Base-by-base conservation (phyloP, 2,797 vertebrate genomes). In the Astyanax mexicanus region DNA sequence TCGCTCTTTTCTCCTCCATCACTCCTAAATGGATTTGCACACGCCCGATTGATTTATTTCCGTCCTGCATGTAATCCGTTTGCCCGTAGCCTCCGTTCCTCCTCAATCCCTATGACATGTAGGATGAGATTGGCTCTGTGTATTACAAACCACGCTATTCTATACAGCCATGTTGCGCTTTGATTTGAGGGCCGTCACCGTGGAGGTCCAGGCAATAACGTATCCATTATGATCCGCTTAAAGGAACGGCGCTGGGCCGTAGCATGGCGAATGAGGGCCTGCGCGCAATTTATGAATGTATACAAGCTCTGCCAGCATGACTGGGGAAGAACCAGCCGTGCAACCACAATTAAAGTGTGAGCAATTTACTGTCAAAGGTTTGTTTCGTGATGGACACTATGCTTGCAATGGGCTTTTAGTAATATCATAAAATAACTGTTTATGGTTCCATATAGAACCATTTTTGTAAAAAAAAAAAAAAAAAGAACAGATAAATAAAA, bases 11-110 rank as follows among this genome's bases (percentile, higher is more conserved):
- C 45, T 61, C 67, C 67, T 66, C 62, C 29, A 73, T 78, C 69
- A 67, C 55, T 55, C 44, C 58, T 51, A 83, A 78, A 74, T 25
- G 23, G 67, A 74, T 83, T 80, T 78, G 49, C 70, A 64, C 52
- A 55, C 51, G 21, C 68, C 55, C 54, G 51, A 60, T 68, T 35
- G 67, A 80, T 69, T 80, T 58, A 64, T 65, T 78, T 60, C 44
- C 37, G 27, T 54, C 57, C 68, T 42, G 49, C 13, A 44, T 73
- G 71, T 73, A 83, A 78, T 80, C 75, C 29, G n/a, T 74, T 52
- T 27, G 9, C 27, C 42, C 37, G 47, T 66, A 69, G 38, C 74
- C 51, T 21, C 54, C 32, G 51, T 55, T 72, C n/a, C 42, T 66
- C 2, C 49, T 25, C 23, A 19, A 25, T 54, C 51, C 23, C 51